Conservation (phyloP, 2,797 vertebrate genomes). For the Rhinichthys osculus region DNA sequence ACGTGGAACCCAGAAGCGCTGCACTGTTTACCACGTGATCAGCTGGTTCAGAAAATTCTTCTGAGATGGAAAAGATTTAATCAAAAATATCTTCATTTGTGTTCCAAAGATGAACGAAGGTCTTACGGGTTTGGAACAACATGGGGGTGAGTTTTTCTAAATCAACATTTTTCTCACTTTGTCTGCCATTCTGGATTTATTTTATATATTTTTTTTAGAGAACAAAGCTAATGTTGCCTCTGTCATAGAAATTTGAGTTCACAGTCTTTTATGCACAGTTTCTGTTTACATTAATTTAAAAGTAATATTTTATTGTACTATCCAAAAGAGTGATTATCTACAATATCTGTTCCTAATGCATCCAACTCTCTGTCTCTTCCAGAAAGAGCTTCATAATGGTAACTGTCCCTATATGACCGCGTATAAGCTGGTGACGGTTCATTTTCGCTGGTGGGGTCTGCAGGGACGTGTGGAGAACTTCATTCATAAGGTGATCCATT, state of each 20-base stretch:
- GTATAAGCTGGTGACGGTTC: slow-evolving; percentile 75
- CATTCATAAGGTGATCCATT: slow-evolving; percentile 71
- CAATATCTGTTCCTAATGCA: background rate
- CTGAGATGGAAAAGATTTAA: no score
- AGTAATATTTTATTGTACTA: background rate
- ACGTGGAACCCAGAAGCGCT: no score
- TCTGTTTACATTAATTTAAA: background rate
- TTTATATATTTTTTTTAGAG: background rate
- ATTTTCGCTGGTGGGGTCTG: slow-evolving; percentile 78
- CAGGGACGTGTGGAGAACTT: slow-evolving; percentile 75
- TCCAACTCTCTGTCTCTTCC: slow-evolving; percentile 2
- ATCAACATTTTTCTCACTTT: background rate
- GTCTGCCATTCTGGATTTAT: background rate
- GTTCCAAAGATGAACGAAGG: no score
- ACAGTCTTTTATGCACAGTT: background rate
- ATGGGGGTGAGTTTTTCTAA: no score
- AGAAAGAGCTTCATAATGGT: slow-evolving; percentile 74
- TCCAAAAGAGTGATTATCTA: background rate
- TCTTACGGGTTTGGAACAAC: no score
- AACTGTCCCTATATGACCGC: slow-evolving; percentile 77
- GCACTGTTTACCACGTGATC: no score
- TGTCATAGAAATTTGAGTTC: background rate
- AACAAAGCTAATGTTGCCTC: background rate
- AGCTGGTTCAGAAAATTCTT: no score
- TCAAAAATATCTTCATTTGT: no score